Evolutionary conservation across 2,797 vertebrate species (phyloP).

Genomic region (Menidia menidia): DNA sequence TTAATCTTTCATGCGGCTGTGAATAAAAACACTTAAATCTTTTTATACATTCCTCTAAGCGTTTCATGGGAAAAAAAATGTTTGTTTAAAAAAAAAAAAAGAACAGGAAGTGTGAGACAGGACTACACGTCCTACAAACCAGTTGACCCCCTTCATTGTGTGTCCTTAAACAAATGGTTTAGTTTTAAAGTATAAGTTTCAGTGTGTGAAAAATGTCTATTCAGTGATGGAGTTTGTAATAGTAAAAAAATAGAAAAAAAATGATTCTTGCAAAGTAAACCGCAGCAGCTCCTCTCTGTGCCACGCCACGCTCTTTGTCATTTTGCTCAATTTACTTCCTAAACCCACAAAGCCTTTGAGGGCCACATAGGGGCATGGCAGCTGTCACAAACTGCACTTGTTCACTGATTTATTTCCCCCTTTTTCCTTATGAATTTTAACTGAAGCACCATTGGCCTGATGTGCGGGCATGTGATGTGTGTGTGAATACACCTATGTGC

Average conservation of each 20-base stretch:
- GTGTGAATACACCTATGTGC: conserved; percentile 29
- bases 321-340: conserved; percentile 76
- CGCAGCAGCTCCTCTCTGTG: conserved; percentile 69
- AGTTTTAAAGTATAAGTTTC: not conserved
- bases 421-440: conserved; percentile 19
- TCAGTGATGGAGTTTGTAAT: conserved; percentile 45
- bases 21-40: no score
- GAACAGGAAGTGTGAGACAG: no score
- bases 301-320: conserved; percentile 71
- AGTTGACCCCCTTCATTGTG: no score
- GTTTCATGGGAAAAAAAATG: no score
- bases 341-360: conserved; percentile 73
- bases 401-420: conserved; percentile 53
- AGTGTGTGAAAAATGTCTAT: not conserved
- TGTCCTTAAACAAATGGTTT: no score
- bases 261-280: conserved; percentile 66
- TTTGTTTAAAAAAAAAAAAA: no score
- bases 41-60: no score
- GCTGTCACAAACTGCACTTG: conserved; percentile 57
- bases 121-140: no score
- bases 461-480: conserved; percentile 1
- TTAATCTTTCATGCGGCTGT: no score
- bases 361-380: conserved; percentile 65
- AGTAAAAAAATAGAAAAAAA: conserved; percentile 43
- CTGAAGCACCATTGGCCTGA: not conserved